A percentile compares a stretch with the other conserved stretches of the same genome.
These are phyloP conservation scores for Troilus luridus DNA, from an alignment of 2,888 invertebrate genomes.

Conservation along the genomic window DNA sequence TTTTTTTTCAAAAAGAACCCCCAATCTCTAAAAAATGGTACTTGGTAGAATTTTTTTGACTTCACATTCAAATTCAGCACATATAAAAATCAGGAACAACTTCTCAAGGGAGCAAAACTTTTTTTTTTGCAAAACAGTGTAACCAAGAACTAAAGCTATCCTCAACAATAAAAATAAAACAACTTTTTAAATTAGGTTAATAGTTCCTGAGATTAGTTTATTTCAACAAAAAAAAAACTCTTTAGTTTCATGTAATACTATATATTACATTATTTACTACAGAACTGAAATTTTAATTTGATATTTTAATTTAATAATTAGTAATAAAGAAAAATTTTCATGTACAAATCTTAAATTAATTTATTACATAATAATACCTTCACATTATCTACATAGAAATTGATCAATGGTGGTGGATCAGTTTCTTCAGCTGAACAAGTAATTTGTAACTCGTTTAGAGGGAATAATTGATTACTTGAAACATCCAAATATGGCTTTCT, in stretches of 20 bases:
- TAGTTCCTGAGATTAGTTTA: no score
- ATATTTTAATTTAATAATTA: background rate
- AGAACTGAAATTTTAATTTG: background rate
- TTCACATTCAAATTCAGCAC: no score
- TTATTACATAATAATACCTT: constrained; percentile 58
- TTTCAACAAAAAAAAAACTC: no score
- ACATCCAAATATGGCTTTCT: constrained; percentile 59
- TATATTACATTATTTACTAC: background rate
- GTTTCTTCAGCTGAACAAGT: constrained; percentile 64
- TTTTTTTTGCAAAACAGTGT: no score
- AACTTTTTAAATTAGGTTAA: no score
- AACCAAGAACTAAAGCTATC: no score
- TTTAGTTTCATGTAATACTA: background rate
- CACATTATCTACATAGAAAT: constrained; percentile 63
- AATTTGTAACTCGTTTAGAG: constrained; percentile 53
- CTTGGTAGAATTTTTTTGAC: no score
- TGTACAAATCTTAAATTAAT: background rate
- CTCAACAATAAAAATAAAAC: no score
- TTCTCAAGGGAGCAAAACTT: no score
- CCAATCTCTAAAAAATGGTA: no score
- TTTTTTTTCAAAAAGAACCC: no score
- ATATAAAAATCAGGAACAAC: no score
- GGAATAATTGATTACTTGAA: constrained; percentile 50
- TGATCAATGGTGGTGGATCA: constrained; percentile 62
- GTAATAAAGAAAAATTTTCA: background rate